Evolutionary conservation across 2,797 vertebrate species (phyloP).

Genomic region (Sebastes hubbsi): DNA sequence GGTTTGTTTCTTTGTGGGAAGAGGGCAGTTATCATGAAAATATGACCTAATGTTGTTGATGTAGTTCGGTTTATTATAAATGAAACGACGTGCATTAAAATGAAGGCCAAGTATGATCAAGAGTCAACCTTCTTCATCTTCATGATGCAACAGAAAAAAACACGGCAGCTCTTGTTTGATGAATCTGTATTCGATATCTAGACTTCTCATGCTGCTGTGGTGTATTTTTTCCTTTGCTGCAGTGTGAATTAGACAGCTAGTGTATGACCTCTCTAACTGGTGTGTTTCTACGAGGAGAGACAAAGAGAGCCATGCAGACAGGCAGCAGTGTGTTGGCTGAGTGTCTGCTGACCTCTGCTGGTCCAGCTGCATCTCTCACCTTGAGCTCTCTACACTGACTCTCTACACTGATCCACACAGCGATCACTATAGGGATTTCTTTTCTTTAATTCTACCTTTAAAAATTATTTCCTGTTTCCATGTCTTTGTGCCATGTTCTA

Average conservation of each 20-base stretch:
- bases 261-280: background rate
- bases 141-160: background rate
- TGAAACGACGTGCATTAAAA: background rate
- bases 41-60: background rate
- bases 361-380: background rate
- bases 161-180: background rate
- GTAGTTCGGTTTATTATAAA: background rate
- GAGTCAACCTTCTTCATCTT: background rate
- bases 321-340: background rate
- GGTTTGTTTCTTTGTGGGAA: background rate
- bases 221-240: background rate
- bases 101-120: background rate
- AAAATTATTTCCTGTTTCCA: no score
- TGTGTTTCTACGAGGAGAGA: background rate
- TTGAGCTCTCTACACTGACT: background rate
- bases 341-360: conserved; percentile 46
- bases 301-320: background rate
- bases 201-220: background rate
- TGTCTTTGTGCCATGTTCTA: no score
- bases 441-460: background rate
- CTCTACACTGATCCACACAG: background rate
- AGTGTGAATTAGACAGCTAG: no score
- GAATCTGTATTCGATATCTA: background rate
- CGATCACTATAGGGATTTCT: background rate
- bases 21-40: background rate